Evolutionary conservation across 2,113 vertebrate genomes (phyloP), one percentile per base, ranked within the genome.

Genomic region (Centrocercus urophasianus): DNA sequence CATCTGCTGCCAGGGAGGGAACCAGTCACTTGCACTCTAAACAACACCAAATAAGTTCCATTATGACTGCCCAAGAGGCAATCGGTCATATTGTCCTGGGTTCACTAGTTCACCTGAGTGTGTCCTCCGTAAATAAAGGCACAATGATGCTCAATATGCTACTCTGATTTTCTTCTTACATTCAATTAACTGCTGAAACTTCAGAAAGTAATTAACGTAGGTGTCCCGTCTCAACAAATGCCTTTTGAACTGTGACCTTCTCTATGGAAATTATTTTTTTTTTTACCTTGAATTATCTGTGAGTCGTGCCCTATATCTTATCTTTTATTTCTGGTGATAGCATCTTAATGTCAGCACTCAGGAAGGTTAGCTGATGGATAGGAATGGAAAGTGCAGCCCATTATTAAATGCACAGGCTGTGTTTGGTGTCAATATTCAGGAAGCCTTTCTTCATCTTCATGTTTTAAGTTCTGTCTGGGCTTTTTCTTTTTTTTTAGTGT

Each of bases 161-260:
- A 22, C 19, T 74, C 4, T 24, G 11, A 5, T 34, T 56, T 61
- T 76, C 25, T 75, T 66, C 89, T 89, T 86, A 76, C 28, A 40
- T 82, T 86, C 57, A 45, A 45, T 74, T 74, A 70, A 73, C 21
- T 7, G 6, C 6, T 86, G 22, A 73, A 84, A 91, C 66, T 92
- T 81, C 47, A 63, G 74, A 89, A 96, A 84, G 59, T 27, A 84
- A 90, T 82, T 89, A 19, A 54, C 6, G 89, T 34, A 92, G 75
- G 22, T 93, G 30, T 74, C 27, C 34, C 8, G 3, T 88, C 71
- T 85, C 81, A 79, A 64, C 9, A 3, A 95, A 86, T 91, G 43
- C 42, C 9, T 16, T 89, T 91, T 88, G 59, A 91, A 74, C 42
- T 57, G 42, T 60, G 86, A 11, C 38, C 22, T 86, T 85, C 52